phyloP scores from a whole-genome alignment of 2,797 vertebrate genomes.

The Balearica regulorum region DNA sequence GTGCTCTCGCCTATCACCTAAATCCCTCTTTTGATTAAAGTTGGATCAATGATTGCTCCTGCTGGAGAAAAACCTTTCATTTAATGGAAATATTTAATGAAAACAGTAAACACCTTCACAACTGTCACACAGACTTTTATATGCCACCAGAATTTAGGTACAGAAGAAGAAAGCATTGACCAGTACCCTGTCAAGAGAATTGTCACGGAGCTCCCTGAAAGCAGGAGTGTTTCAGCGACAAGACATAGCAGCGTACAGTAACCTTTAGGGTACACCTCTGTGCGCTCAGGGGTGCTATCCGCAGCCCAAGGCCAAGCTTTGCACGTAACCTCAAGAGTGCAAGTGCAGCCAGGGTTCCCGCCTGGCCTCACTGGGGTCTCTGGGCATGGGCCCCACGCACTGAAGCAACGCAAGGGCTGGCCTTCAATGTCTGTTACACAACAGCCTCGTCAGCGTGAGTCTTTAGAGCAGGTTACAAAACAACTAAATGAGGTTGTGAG shows the following conservation, averaged over 20 bases:
- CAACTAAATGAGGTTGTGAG: background rate
- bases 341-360: background rate
- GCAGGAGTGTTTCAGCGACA: background rate
- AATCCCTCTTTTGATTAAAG: background rate
- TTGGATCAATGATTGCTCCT: background rate
- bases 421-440: background rate
- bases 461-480: conserved; percentile 28
- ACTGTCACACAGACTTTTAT: background rate
- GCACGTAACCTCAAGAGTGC: background rate
- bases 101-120: background rate
- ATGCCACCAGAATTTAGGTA: background rate
- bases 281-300: background rate
- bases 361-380: background rate
- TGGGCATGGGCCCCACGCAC: background rate
- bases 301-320: background rate
- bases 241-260: background rate
- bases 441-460: background rate
- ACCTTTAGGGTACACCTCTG: too few relatives aligned
- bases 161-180: background rate
- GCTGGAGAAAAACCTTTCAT: background rate
- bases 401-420: background rate
- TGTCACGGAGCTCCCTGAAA: background rate
- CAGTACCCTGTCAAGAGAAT: background rate
- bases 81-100: background rate
- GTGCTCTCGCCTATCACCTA: background rate